A percentile compares a stretch with the other conserved stretches of the same genome.
Conservation (phyloP, 2,888 invertebrate genomes). For the Bimastos eiseni region DNA sequence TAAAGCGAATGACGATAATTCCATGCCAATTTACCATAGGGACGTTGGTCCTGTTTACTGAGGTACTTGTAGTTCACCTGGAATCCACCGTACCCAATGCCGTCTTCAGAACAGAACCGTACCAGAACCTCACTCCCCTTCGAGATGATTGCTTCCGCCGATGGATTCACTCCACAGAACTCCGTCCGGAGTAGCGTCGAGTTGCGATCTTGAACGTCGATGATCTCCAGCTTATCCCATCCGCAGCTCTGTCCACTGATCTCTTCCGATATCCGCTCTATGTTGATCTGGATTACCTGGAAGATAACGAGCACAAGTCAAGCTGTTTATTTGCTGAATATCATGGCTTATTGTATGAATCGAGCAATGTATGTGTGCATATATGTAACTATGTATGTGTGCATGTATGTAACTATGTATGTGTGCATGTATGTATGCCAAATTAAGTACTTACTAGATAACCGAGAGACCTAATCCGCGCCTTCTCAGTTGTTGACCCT, state of each 20-base stretch:
- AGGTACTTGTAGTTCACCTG: background rate
- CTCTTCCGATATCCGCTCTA: background rate
- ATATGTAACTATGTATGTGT: no score
- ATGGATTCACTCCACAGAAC: background rate
- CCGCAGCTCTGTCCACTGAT: background rate
- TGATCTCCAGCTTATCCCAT: background rate
- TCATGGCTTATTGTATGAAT: background rate
- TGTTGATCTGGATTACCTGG: background rate
- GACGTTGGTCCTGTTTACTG: background rate
- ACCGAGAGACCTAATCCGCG: background rate
- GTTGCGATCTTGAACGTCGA: slow-evolving; percentile 15
- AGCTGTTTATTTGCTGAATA: background rate
- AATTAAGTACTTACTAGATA: no score
- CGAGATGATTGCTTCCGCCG: background rate
- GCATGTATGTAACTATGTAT: background rate
- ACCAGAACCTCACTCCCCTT: background rate
- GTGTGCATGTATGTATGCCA: background rate
- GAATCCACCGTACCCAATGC: background rate
- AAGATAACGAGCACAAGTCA: background rate
- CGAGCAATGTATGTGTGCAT: background rate
- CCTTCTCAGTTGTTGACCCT: no score
- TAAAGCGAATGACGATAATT: no score
- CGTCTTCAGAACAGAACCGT: background rate
- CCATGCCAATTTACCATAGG: background rate
- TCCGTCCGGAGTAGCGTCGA: background rate